A percentile compares a stretch with the other conserved stretches of the same genome.
Conservation (phyloP, 2,113 vertebrate genomes). For the Canis aureus region DNA sequence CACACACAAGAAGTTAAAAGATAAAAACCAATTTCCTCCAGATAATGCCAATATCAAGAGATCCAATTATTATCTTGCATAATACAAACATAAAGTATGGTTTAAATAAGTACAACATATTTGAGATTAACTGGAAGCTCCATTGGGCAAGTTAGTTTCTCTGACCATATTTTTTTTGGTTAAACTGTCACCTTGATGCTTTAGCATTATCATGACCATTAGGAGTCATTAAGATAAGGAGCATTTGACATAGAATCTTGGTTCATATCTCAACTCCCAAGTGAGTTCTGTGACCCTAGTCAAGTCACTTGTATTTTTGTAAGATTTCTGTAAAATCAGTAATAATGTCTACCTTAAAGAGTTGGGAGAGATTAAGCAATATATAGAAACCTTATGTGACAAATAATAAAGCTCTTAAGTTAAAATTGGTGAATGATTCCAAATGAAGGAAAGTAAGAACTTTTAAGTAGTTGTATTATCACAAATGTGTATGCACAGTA, state of each 20-base stretch:
- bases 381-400: not conserved
- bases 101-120: not conserved
- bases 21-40: not conserved
- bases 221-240: not conserved
- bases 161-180: not conserved
- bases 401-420: not conserved
- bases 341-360: not conserved
- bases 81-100: not conserved
- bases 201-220: not conserved
- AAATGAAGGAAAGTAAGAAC: not conserved
- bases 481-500: not conserved
- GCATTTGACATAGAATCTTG: not conserved
- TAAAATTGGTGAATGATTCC: not conserved
- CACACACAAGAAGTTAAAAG: not conserved
- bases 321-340: slow-evolving; percentile 8
- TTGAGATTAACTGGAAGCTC: not conserved
- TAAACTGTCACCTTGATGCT: not conserved
- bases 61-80: slow-evolving; percentile 2
- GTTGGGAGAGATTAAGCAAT: not conserved
- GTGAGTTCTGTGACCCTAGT: not conserved
- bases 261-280: not conserved
- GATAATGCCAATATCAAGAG: not conserved
- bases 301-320: not conserved
- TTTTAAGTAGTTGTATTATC: not conserved
- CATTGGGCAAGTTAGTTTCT: not conserved